Evolutionary conservation across 2,113 vertebrate genomes (phyloP).

Genomic region (Gorsachius goisagi): DNA sequence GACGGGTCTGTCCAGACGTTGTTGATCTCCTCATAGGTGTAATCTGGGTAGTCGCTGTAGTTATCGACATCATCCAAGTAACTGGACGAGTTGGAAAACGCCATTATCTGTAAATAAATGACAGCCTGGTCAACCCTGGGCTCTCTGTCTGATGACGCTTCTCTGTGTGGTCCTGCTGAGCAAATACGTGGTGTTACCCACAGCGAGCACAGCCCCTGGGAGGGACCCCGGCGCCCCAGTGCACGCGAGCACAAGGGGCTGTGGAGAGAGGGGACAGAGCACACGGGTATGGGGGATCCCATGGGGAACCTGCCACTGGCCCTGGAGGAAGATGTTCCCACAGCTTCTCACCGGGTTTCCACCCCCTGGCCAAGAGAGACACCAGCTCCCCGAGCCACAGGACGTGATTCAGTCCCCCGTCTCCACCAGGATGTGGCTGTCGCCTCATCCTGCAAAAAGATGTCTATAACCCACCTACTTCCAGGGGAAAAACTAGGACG

Average conservation of each 20-base stretch:
- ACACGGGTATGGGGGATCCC: not conserved
- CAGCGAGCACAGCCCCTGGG: fast-evolving
- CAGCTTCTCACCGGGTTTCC: not conserved
- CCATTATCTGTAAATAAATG: constrained; percentile 26
- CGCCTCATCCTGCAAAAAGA: not conserved
- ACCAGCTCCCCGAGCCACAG: not conserved
- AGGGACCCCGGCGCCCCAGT: fast-evolving
- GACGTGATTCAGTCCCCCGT: not conserved
- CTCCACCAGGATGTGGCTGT: constrained; percentile 7
- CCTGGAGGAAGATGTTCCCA: fast-evolving
- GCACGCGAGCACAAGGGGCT: no score
- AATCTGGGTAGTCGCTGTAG: not conserved
- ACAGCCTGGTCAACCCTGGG: not conserved
- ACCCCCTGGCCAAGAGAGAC: not conserved
- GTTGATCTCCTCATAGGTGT: not conserved
- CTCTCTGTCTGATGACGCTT: fast-evolving
- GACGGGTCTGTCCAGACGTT: not conserved
- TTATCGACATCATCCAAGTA: not conserved
- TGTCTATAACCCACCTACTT: not conserved
- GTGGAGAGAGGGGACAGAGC: not conserved
- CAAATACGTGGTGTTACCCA: not conserved
- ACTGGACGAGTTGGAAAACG: not conserved
- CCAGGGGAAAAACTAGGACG: not conserved
- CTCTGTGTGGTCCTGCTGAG: not conserved
- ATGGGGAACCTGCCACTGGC: fast-evolving